Evolutionary conservation across 2,113 vertebrate genomes (phyloP), one percentile per base, ranked within the genome.

Genomic region (Austrofundulus limnaeus): DNA sequence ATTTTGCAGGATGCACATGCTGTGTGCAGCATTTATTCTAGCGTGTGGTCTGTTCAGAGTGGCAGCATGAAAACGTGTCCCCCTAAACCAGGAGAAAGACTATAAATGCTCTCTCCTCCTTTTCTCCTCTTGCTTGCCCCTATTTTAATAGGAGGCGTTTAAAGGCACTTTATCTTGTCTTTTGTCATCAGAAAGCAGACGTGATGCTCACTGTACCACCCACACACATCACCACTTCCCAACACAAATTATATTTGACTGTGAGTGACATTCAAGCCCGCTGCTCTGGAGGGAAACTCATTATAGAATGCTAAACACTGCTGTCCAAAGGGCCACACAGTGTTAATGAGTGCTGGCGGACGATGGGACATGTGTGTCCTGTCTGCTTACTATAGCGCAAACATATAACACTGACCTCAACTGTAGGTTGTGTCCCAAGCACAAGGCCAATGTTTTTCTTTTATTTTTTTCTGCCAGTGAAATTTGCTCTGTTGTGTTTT

Each of bases 261-360:
- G 75, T 80, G 80, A 86, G 78, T 87, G 88, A 90, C 88, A 90
- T 87, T 84, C 78, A 82, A 85, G 78, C 56, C 66, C 54, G 58
- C 82, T 84, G 82, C 80, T 86, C 84, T 68, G 49, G 76, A 85
- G 85, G 78, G 82, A 81, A 88, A 87, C 83, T 88, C 85, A 87
- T 90, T 90, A 88, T 57, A 84, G 83, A 81, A 88, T 88, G 85
- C 86, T 90, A 86, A 88, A 88, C 82, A 82, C 80, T 72, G 80
- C 60, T 58, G 65, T 86, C 80, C 71, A 84, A 88, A 90, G 82
- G 87, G 70, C 83, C 76, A 66, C 34, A n/a, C 58, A 67, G 85
- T 85, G 86, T 86, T 87, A 87, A 88, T 88, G 80, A 88, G 83
- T 63, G 85, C 61, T 73, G 80, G 80, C 49, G 61, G 57, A 76